Evolutionary conservation across 2,888 invertebrate genomes (phyloP).

Genomic region (Onthophagus sagittarius): DNA sequence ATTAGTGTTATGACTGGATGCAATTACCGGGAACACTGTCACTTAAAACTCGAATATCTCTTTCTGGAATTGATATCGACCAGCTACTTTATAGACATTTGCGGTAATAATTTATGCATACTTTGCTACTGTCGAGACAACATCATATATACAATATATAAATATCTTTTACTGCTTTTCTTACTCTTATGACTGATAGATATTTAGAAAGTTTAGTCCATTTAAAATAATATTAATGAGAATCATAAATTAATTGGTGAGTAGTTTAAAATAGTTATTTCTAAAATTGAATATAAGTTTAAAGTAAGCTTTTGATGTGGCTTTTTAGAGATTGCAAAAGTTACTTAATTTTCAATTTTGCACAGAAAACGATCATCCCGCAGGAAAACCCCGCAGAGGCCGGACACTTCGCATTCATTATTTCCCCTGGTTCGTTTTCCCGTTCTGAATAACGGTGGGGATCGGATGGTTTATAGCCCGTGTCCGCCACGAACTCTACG

Average conservation of each 20-base stretch:
- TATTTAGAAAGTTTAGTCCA: too few relatives aligned
- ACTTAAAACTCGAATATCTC: conserved; percentile 1
- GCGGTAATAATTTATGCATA: neutral
- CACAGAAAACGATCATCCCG: conserved; percentile 19
- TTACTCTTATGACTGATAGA: too few relatives aligned
- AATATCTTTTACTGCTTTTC: too few relatives aligned
- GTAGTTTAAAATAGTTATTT: conserved; percentile 1
- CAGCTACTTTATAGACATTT: neutral
- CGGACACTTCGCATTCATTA: conserved; percentile 23
- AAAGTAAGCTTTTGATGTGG: conserved; percentile 1
- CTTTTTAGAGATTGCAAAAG: conserved; percentile 21
- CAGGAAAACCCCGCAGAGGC: conserved; percentile 8
- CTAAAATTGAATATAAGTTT: conserved; percentile 20
- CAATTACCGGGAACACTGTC: neutral
- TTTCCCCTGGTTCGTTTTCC: neutral
- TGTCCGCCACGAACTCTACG: conserved; percentile 11
- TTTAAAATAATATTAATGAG: too few relatives aligned
- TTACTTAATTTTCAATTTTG: conserved; percentile 23
- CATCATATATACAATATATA: neutral
- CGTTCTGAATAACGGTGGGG: neutral
- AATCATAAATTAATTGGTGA: neutral
- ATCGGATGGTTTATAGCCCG: conserved; percentile 2
- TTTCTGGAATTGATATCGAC: neutral
- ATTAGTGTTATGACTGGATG: conserved; percentile 3
- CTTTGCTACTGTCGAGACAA: neutral